Base-by-base conservation (phyloP, 2,113 vertebrate genomes). In the Halichoeres trimaculatus region DNA sequence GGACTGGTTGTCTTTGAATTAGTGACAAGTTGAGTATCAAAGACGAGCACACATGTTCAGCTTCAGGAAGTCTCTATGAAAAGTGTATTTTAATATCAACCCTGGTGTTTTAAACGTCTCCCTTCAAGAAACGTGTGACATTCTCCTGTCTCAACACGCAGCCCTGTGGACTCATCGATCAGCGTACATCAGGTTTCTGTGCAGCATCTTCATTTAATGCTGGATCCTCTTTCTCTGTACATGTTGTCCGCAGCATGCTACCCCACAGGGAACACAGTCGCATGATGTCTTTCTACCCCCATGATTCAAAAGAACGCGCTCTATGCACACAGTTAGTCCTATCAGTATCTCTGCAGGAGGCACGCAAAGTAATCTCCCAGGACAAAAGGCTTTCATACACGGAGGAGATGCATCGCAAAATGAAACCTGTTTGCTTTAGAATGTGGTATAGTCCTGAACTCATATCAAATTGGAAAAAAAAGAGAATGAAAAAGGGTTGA, bases 111-210 rank as follows among this genome's bases (percentile, higher is more conserved):
- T 38, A 47, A 70, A 50, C 36, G 26, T 56, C 41, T 40, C 40
- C 17, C 59, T 63, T 14, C 0, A n/a, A 64, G 74, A 57, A 70
- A 56, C 22, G 64, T 26, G 53, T 86, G 79, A 84, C 85, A 86
- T 86, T 85, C 79, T 12, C 47, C 35, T 24, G 48, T 70, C 24
- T 63, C 61, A 40, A 70, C 54, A 38, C 30, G n/a, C 8, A 8
- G 23, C 67, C n/a, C 53, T 36, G 24, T 7, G 13, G 35, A 19
- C 59, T 74, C 85, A 87, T 78, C 78, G 85, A 89, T 89, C 80
- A 76, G 30, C 80, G 52, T 60, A 13, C 58, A 77, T 76, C 83
- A 79, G 60, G 13, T 77, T 59, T 78, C 76, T 57, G 41, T 34
- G 76, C 70, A 14, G 61, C 81, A 14, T 73, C 74, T 81, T 62